phyloP scores from a whole-genome alignment of 2,888 invertebrate genomes.

The Barypeithes pellucidus region DNA sequence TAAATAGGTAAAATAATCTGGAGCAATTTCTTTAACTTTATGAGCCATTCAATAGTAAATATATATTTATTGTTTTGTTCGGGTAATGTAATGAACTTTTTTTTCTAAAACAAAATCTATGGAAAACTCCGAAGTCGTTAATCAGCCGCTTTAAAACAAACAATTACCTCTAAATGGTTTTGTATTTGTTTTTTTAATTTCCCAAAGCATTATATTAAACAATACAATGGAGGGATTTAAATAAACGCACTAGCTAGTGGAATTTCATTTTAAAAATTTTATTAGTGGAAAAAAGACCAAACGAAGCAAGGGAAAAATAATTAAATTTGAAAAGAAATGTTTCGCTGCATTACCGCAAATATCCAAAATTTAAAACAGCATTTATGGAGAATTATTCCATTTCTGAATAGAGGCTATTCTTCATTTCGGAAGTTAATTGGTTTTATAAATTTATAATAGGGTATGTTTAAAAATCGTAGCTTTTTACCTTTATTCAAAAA shows the following conservation, averaged over 20 bases:
- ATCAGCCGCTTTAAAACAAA: background rate
- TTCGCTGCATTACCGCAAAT: slow-evolving; percentile 44
- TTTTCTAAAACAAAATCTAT: too few relatives aligned
- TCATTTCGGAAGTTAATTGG: slow-evolving; percentile 38
- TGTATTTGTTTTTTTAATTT: slow-evolving; percentile 4
- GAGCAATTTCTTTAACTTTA: too few relatives aligned
- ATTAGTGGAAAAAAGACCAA: slow-evolving; percentile 20
- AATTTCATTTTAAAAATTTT: slow-evolving; percentile 30
- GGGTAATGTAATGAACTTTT: too few relatives aligned
- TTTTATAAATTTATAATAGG: slow-evolving; percentile 27
- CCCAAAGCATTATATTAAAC: background rate
- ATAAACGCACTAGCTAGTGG: slow-evolving; percentile 10
- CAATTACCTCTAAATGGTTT: background rate
- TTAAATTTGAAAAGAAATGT: slow-evolving; percentile 45
- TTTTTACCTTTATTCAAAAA: slow-evolving; percentile 9
- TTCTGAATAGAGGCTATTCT: slow-evolving; percentile 35
- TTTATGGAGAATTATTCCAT: slow-evolving; percentile 43
- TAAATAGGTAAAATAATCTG: too few relatives aligned
- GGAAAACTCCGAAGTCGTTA: background rate
- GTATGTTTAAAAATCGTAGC: slow-evolving; percentile 12
- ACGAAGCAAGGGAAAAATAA: slow-evolving; percentile 21
- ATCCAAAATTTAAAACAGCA: slow-evolving; percentile 37
- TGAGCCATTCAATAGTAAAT: too few relatives aligned
- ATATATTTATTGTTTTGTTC: too few relatives aligned
- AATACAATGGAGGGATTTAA: background rate